Evolutionary conservation across 2,797 vertebrate genomes (phyloP).

Genomic region (Thripadectes ignobilis): DNA sequence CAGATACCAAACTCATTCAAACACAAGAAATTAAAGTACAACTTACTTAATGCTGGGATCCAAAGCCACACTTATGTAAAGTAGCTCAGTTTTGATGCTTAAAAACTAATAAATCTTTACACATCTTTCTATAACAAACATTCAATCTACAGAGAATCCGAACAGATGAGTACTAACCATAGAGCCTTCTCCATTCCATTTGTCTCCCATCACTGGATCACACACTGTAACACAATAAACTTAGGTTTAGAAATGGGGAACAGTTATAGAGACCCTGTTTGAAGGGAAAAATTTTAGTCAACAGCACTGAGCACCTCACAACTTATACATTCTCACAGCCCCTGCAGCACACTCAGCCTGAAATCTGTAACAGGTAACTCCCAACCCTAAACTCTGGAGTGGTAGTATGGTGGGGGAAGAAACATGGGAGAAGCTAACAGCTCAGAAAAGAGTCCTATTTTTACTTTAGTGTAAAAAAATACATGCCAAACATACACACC

Average conservation of each 20-base stretch:
- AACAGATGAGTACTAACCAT: constrained; percentile 82
- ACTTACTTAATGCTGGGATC: neutral
- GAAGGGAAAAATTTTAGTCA: neutral
- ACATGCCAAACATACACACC: neutral
- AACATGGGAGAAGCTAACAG: neutral
- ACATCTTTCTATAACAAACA: neutral
- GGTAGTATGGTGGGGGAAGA: neutral
- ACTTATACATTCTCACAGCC: neutral
- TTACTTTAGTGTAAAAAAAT: neutral
- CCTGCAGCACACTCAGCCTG: neutral
- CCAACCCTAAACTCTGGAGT: neutral
- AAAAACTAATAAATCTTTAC: neutral
- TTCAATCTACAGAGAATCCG: neutral
- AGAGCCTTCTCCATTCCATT: constrained; percentile 85
- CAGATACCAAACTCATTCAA: neutral
- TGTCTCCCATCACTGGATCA: constrained; percentile 96
- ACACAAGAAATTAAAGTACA: neutral
- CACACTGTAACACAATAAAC: constrained; percentile 83
- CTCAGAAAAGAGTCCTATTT: neutral
- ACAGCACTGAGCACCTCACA: neutral
- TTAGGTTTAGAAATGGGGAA: neutral
- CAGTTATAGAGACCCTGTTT: neutral
- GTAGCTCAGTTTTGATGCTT: neutral
- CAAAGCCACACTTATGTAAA: neutral
- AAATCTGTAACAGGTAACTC: neutral